Evolutionary conservation across 2,797 vertebrate genomes (phyloP).

Genomic region (Mormyrops boulengeri): DNA sequence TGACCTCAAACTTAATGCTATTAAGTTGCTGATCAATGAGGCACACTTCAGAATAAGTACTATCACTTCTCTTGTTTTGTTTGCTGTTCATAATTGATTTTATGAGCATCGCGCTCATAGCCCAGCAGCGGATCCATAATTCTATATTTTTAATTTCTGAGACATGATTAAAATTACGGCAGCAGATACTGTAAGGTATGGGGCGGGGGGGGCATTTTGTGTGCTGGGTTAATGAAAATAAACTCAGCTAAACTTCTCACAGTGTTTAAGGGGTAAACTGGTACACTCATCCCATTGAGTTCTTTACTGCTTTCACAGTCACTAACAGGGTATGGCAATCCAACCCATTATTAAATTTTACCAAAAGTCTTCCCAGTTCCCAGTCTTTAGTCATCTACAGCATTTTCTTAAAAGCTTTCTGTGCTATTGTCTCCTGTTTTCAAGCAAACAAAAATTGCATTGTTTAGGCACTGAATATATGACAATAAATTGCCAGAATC

Average conservation of each 20-base stretch:
- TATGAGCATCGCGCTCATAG: not conserved
- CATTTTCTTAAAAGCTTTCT: not conserved
- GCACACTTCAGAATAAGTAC: not conserved
- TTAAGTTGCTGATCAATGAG: slow-evolving; percentile 7
- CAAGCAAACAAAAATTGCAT: not conserved
- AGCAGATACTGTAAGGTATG: not conserved
- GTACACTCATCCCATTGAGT: not conserved
- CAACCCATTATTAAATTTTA: not conserved
- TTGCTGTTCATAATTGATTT: slow-evolving; percentile 9
- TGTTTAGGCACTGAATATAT: not conserved
- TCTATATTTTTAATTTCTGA: slow-evolving; percentile 18
- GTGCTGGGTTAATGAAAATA: not conserved
- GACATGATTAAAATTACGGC: not conserved
- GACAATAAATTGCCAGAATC: not conserved
- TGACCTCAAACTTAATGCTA: not conserved
- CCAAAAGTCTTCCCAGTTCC: not conserved
- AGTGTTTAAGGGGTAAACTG: slow-evolving; percentile 18
- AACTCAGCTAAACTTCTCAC: not conserved
- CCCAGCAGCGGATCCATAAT: slow-evolving; percentile 1
- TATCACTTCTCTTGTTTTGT: not conserved
- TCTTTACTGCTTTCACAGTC: not conserved
- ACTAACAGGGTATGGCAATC: not conserved
- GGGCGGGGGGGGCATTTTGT: not conserved
- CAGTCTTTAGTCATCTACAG: not conserved
- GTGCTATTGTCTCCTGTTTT: not conserved